phyloP scores from a whole-genome alignment of 2,888 invertebrate genomes.

The Dynastes maya region DNA sequence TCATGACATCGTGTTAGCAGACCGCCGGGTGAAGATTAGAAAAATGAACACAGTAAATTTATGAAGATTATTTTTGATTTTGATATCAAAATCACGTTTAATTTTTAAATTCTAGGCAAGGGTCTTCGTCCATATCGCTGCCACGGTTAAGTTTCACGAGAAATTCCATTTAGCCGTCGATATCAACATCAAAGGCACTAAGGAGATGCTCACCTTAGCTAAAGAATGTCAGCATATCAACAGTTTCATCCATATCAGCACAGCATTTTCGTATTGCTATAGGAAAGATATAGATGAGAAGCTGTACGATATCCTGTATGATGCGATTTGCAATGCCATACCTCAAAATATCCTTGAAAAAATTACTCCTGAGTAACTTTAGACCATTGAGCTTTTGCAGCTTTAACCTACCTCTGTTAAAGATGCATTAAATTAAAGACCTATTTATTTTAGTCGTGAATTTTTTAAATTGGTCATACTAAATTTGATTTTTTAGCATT shows the following conservation, averaged over 20 bases:
- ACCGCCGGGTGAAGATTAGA: not conserved
- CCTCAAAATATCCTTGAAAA: conserved; percentile 67
- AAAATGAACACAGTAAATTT: no score
- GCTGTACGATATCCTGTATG: conserved; percentile 71
- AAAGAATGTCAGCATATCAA: conserved; percentile 74
- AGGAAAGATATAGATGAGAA: conserved; percentile 60
- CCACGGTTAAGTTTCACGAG: conserved; percentile 74
- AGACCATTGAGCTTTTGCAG: not conserved
- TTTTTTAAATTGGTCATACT: no score
- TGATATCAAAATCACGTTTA: not conserved
- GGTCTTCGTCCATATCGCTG: conserved; percentile 73
- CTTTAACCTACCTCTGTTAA: not conserved
- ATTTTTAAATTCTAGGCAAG: conserved; percentile 66
- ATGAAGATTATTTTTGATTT: no score
- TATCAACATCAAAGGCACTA: conserved; percentile 72
- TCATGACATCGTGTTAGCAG: no score
- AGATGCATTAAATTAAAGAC: not conserved
- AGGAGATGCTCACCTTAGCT: conserved; percentile 70
- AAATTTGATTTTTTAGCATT: conserved; percentile 68
- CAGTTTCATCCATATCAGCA: conserved; percentile 61
- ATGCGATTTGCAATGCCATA: conserved; percentile 64
- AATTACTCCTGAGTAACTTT: conserved; percentile 63
- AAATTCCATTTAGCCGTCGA: conserved; percentile 70
- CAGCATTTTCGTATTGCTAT: conserved; percentile 61
- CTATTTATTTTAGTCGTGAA: not conserved